Base-by-base conservation (phyloP, 2,888 invertebrate genomes). In the Caenorhabditis drosophilae region DNA sequence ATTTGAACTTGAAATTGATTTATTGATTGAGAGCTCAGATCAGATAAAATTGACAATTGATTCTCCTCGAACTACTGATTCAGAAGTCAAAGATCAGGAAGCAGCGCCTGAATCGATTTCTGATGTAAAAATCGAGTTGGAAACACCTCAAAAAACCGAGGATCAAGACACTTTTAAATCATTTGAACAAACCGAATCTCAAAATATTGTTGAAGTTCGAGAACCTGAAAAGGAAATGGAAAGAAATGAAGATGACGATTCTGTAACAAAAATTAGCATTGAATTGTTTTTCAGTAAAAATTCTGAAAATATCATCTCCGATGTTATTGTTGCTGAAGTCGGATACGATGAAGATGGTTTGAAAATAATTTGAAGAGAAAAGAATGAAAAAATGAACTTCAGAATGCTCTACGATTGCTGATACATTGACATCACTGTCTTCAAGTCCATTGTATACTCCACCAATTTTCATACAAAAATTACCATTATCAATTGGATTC, bases 381-480 rank as follows among this genome's bases (percentile, higher is more conserved):
- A 4, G 16, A 49, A 31, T 20, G 25, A 6, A 23, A 7, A 23
- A 7, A 3, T 20, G n/a, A 18, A 23, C 60, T 76, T 47, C 52
- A 77, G 77, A 77, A 63, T 71, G 70, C 15, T 76, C 76, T 1
- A 76, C 77, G 1, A 61, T 74, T n/a, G 74, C 75, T 20, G 76
- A 75, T 34, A 77, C 75, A 4, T 61, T 72, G 27, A 75, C 77
- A 12, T 71, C 73, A 7, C 47, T 73, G 15, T 71, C 75, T 15
- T 70, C 68, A 12, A 74, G 73, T 45, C 70, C 62, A 16, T 50
- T 72, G 18, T 75, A 77, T 60, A 70, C 71, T n/a, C 49, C 63
- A 15, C 78, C 78, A 16, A 67, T 68, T 18, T 78, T 78, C 54
- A 62, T 60, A 2, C 47, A 27, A 4, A 50, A 26, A 35, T 53